Conservation (phyloP, 2,888 invertebrate genomes). For the Conops quadrifasciatus region DNA sequence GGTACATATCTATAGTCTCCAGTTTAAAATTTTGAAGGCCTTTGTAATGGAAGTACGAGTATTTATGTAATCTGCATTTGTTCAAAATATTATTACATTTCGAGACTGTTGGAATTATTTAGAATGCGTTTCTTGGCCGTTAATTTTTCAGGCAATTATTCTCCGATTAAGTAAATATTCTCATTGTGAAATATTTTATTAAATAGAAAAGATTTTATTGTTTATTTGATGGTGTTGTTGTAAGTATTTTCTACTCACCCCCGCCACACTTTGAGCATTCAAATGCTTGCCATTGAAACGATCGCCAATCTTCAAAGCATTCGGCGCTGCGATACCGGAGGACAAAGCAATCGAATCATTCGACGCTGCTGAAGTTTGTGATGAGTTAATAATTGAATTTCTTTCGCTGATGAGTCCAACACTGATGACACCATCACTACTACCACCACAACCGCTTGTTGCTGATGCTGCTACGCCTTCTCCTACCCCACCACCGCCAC, state of each 20-base stretch:
- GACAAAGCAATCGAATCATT: conserved; percentile 57
- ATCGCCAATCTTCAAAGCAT: background rate
- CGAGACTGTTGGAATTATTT: no score
- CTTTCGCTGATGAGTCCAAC: conserved; percentile 53
- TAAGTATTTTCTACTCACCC: conserved; percentile 54
- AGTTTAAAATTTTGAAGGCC: no score
- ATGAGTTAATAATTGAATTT: conserved; percentile 64
- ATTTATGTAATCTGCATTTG: no score
- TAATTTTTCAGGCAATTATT: no score
- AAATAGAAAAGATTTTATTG: no score
- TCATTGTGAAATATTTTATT: no score
- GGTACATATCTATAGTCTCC: no score
- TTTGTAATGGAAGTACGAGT: no score
- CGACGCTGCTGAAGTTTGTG: conserved; percentile 64
- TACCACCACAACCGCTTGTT: conserved; percentile 25
- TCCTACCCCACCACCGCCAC: conserved; percentile 10
- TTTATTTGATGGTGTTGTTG: background rate
- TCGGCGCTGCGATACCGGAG: conserved; percentile 41
- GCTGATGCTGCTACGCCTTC: background rate
- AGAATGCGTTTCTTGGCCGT: no score
- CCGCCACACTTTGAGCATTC: conserved; percentile 52
- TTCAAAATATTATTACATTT: no score
- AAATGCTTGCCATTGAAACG: conserved; percentile 47
- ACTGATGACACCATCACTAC: conserved; percentile 45
- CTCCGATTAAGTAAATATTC: no score